phyloP scores from a whole-genome alignment of 2,797 vertebrate species.

The Acanthis flammea region DNA sequence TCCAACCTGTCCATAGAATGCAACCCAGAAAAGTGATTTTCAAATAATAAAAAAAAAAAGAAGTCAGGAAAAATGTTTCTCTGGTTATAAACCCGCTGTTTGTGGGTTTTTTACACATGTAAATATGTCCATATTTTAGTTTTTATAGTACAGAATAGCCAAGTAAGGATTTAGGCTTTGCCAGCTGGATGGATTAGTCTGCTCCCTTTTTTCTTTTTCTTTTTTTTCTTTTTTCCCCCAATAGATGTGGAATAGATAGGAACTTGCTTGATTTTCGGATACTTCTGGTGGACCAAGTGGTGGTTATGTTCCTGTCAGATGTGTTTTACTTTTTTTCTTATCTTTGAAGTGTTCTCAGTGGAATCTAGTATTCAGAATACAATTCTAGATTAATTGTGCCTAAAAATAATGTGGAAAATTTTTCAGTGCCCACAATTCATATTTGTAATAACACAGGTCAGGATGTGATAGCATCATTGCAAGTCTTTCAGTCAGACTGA shows the following conservation, averaged over 20 bases:
- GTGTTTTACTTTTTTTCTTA: not conserved
- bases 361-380: not conserved
- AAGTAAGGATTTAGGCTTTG: not conserved
- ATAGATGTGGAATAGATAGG: not conserved
- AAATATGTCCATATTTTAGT: not conserved
- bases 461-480: not conserved
- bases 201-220: not conserved
- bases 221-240: not conserved
- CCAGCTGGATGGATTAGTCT: not conserved
- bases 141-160: not conserved
- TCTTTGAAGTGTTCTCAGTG: not conserved
- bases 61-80: not conserved
- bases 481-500: not conserved
- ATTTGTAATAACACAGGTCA: not conserved
- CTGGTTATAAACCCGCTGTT: not conserved
- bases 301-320: not conserved
- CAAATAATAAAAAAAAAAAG: not conserved
- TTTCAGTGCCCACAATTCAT: not conserved
- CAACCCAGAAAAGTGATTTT: not conserved
- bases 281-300: not conserved
- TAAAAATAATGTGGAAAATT: not conserved
- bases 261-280: not conserved
- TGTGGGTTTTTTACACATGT: not conserved
- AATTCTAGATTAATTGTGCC: not conserved
- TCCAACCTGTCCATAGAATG: not conserved